Evolutionary conservation across 1,140 invertebrate species (phyloP), one percentile per base, ranked within the genome.

Genomic region (Papilio aristodemus): DNA sequence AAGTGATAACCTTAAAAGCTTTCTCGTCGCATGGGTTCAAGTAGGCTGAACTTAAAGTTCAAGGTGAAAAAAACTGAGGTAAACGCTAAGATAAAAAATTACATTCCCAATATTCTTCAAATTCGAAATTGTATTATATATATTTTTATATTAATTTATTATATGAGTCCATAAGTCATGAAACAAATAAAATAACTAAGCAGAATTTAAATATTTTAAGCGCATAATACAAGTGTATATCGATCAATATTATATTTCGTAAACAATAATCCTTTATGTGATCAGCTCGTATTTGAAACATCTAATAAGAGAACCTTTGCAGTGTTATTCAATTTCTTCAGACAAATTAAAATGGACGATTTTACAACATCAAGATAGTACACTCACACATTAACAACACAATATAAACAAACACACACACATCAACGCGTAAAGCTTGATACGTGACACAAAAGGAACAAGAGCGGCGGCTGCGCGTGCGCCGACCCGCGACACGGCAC

Each of bases 391-490:
- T 9, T 50, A 62, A 36, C 41, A 54, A 58, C 11, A 50, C 27
- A 3, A 32, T 32, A 69, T 43, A 71, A 66, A 74, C 69, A 75
- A 68, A 74, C 36, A 72, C 73, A 41, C 75, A 81, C 74, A 79
- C 74, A 74, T 38, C 46, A 77, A 72, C 73, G 50, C 46, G 72
- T 76, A 79, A 75, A 77, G 63, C 63, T 66, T 79, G 78, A 79
- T 77, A 85, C 81, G 83, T 86, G 82, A 83, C 81, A 88, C 84
- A 89, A 88, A 87, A 87, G 81, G 81, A 88, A 76, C 83, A 87
- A 89, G 76, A 85, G 79, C 75, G 85, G 86, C 86, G 88, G 84
- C 86, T 87, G 86, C 86, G 83, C 87, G 89, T 87, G 89, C 87
- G 84, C 81, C 86, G 86, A 87, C 84, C 85, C 81, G 73, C 71